Percentiles rank a stretch among this genome's conserved stretches.
Conservation (phyloP, 2,888 invertebrate genomes). For the Pseudococcus longispinus region DNA sequence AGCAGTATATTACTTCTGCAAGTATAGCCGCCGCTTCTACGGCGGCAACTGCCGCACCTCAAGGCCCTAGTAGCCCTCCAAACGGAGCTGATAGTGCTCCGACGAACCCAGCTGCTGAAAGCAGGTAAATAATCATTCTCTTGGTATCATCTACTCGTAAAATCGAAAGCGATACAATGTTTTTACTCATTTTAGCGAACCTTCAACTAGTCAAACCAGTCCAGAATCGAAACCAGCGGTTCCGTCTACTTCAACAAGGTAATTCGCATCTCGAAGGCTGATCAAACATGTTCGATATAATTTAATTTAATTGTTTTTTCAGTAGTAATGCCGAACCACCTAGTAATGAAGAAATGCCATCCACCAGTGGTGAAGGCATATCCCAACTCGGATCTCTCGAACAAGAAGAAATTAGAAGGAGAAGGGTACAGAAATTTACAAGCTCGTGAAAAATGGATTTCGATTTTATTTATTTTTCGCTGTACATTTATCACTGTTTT, state of each 20-base stretch:
- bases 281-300: background rate
- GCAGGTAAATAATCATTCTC: background rate
- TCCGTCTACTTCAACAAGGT: conserved; percentile 28
- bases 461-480: conserved; percentile 9
- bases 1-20: conserved; percentile 83
- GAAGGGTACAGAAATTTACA: conserved; percentile 47
- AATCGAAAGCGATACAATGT: background rate
- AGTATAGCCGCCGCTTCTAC: conserved; percentile 57
- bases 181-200: background rate
- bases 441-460: conserved; percentile 20
- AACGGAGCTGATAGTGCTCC: background rate
- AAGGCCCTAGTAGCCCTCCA: background rate
- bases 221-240: conserved; percentile 2
- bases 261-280: background rate
- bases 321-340: background rate
- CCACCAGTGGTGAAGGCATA: background rate
- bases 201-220: conserved; percentile 39
- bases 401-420: conserved; percentile 52
- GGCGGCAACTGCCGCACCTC: conserved; percentile 45
- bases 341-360: background rate
- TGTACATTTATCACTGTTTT: conserved; percentile 47
- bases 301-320: background rate
- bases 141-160: background rate
- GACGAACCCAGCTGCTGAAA: background rate
- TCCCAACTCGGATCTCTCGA: conserved; percentile 3